Evolutionary conservation across 2,888 invertebrate genomes (phyloP), one percentile per base, ranked within the genome.

Genomic region (Polymixis flavicincta): DNA sequence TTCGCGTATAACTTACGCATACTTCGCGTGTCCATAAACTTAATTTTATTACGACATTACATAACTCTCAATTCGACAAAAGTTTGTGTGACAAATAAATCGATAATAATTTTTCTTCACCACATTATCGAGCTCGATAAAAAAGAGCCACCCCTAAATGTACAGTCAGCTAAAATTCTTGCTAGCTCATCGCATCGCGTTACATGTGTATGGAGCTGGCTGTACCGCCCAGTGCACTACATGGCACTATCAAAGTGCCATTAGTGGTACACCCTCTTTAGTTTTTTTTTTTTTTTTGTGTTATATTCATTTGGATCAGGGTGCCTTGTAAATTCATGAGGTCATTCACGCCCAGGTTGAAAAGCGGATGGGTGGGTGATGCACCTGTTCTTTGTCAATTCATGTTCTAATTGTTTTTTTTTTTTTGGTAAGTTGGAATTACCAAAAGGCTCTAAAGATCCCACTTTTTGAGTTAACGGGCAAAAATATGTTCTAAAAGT

Each of bases 171-270:
- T 32, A 67, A 80, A 86, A 83, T 45, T 73, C 75, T 75, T 80
- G 89, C 85, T 67, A 76, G 72, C 71, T 86, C 91, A 90, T 88
- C 88, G 90, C 89, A 90, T 91, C 89, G 89, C 89, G 91, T 92
- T 91, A 92, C 89, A 82, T 85, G 83, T 87, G 88, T 88, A 74
- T 61, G 79, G 68, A 76, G 82, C 83, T 84, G 85, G 84, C 83
- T 81, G 85, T 83, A 83, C 82, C 85, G 85, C 86, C 86, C 87
- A 80, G 80, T 81, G 86, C 87, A 85, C 82, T 88, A 74, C 79
- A 78, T 65, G 74, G 80, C 91, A 87, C 90, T 90, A 93, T 93
- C 93, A 92, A 92, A 93, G 85, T 82, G 85, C 89, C 92, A 90
- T 93, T 93, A 93, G 89, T 87, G 89, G 55, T 88, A 89, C 90